Evolutionary conservation across 2,888 invertebrate genomes (phyloP).

Genomic region (Caprella mutica): DNA sequence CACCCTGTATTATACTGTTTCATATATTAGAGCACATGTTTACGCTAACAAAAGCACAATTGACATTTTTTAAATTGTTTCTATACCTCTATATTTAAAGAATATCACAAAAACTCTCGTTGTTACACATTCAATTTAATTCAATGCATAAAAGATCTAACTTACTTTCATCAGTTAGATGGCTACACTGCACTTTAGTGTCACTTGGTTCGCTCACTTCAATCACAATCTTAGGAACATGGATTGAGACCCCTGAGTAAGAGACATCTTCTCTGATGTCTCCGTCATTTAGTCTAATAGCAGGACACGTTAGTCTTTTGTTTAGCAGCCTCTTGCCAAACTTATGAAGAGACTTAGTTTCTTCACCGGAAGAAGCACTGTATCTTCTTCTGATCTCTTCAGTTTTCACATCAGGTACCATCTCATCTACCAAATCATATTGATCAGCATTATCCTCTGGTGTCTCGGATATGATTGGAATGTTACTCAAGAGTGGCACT

Average conservation of each 20-base stretch:
- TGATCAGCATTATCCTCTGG: not conserved
- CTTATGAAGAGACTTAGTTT: not conserved
- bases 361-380: not conserved
- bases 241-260: not conserved
- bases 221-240: slow-evolving; percentile 1
- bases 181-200: not conserved
- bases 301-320: slow-evolving; percentile 3
- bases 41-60: no score
- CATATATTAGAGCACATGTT: no score
- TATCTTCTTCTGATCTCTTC: no score
- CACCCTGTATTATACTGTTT: no score
- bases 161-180: not conserved
- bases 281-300: not conserved
- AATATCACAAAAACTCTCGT: no score
- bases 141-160: no score
- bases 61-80: no score
- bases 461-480: slow-evolving; percentile 4
- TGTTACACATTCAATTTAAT: no score
- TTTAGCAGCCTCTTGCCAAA: no score
- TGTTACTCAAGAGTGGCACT: slow-evolving; percentile 2
- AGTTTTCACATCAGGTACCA: no score
- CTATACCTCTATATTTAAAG: no score
- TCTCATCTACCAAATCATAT: no score
- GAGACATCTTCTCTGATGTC: not conserved
- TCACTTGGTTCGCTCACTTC: not conserved